These are phyloP conservation scores for Hyla sarda DNA, from an alignment of 2,113 vertebrate genomes.

Conservation along the genomic window DNA sequence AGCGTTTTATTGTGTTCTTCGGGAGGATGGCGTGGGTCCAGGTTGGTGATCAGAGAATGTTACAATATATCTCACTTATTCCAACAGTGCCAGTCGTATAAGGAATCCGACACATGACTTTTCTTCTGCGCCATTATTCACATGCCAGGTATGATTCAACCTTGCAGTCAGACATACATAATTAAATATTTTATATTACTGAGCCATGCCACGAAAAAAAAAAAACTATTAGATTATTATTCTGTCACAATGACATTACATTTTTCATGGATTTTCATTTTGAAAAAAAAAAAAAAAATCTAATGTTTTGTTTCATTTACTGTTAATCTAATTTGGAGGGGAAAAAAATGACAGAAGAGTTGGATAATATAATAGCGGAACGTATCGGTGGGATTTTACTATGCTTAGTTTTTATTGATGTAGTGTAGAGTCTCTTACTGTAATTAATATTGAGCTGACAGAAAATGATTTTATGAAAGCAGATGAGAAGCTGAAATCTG, in stretches of 20 bases:
- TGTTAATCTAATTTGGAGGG: conserved; percentile 24
- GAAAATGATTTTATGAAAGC: conserved; percentile 45
- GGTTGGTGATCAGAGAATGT: not conserved
- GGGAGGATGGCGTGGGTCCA: not conserved
- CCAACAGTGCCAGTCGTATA: conserved; percentile 27
- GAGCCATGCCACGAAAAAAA: not conserved
- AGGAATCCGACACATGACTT: conserved; percentile 10
- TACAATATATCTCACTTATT: conserved; percentile 23
- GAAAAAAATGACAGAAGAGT: conserved; percentile 10
- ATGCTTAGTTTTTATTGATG: conserved; percentile 46
- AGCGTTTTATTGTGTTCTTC: not conserved
- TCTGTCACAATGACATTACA: conserved; percentile 22
- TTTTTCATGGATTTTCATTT: conserved; percentile 14
- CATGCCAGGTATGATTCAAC: conserved; percentile 25
- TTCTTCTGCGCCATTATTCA: not conserved
- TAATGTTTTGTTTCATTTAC: conserved; percentile 34
- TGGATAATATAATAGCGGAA: not conserved
- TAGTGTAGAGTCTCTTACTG: conserved; percentile 24
- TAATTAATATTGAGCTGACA: conserved; percentile 55
- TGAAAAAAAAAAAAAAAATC: not conserved
- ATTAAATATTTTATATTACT: conserved; percentile 30
- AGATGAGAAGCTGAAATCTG: conserved; percentile 34
- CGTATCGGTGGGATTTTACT: not conserved
- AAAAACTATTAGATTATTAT: conserved; percentile 36
- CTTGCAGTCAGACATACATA: conserved; percentile 20